These are phyloP conservation scores for Paramormyrops hopkinsi DNA, from an alignment of 2,797 vertebrate genomes.

Conservation along the genomic window DNA sequence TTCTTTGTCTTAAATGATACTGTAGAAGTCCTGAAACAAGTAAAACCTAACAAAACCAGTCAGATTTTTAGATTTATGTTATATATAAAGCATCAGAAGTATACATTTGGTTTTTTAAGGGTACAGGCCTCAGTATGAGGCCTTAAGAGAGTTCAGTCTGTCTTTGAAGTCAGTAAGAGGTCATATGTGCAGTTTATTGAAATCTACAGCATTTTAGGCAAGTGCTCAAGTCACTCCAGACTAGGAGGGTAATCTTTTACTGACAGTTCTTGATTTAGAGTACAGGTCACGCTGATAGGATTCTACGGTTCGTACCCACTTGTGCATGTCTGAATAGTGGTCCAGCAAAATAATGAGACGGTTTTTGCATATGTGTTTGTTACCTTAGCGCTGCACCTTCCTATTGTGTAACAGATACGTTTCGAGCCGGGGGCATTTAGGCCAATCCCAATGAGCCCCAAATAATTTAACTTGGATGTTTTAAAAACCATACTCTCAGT, in stretches of 20 bases:
- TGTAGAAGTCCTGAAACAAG: not conserved
- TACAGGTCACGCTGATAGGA: not conserved
- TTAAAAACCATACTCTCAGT: not conserved
- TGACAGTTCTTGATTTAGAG: not conserved
- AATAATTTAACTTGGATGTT: not conserved
- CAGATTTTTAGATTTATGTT: not conserved
- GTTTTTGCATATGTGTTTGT: not conserved
- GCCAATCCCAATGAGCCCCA: not conserved
- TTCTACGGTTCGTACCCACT: not conserved
- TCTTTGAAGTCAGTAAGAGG: not conserved
- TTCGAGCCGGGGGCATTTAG: not conserved
- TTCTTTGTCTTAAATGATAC: not conserved
- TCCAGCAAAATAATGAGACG: not conserved
- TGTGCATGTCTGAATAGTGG: not conserved
- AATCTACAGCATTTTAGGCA: not conserved
- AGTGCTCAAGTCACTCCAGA: not conserved
- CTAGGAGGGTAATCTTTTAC: not conserved
- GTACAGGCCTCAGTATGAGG: not conserved
- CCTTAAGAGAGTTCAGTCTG: not conserved
- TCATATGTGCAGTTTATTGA: not conserved
- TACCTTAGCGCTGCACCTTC: not conserved
- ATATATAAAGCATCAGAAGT: not conserved
- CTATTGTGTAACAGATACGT: not conserved
- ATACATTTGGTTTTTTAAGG: not conserved
- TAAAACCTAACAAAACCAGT: not conserved